phyloP scores from a whole-genome alignment of 2,888 invertebrate species.

The Theretra japonica region DNA sequence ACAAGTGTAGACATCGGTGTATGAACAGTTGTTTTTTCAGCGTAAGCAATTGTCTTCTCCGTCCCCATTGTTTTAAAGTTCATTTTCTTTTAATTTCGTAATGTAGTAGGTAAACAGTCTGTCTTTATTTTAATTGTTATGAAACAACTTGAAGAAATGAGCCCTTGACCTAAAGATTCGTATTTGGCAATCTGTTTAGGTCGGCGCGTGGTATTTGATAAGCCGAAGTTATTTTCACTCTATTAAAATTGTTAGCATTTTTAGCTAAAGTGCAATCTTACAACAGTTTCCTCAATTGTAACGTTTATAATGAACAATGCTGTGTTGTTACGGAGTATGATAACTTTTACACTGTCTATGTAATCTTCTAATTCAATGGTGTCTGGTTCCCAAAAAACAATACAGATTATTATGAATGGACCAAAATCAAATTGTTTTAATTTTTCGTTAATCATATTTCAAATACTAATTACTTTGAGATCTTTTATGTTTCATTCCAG shows the following conservation, averaged over 20 bases:
- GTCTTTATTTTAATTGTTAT: not conserved
- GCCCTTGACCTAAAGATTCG: conserved; percentile 13
- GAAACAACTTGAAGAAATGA: not conserved
- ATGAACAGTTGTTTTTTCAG: conserved; percentile 9
- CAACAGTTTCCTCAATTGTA: conserved; percentile 2
- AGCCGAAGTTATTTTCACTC: conserved; percentile 1
- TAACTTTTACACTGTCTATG: not conserved
- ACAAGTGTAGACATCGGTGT: not conserved
- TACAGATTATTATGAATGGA: no score
- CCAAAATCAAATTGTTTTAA: no score
- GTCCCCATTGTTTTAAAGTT: no score
- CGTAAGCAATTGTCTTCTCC: not conserved
- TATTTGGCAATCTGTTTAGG: not conserved
- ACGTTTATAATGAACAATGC: not conserved
- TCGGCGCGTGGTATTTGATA: conserved; percentile 2
- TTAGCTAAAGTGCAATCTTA: not conserved
- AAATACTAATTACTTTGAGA: no score
- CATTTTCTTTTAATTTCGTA: not conserved
- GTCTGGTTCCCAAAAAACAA: no score
- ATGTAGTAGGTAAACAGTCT: not conserved
- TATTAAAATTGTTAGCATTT: conserved; percentile 9
- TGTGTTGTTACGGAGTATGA: not conserved
- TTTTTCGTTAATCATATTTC: no score
- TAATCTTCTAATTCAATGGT: not conserved
- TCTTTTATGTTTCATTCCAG: no score